phyloP scores from a whole-genome alignment of 23 tunicate species.

The Styela plicata region DNA sequence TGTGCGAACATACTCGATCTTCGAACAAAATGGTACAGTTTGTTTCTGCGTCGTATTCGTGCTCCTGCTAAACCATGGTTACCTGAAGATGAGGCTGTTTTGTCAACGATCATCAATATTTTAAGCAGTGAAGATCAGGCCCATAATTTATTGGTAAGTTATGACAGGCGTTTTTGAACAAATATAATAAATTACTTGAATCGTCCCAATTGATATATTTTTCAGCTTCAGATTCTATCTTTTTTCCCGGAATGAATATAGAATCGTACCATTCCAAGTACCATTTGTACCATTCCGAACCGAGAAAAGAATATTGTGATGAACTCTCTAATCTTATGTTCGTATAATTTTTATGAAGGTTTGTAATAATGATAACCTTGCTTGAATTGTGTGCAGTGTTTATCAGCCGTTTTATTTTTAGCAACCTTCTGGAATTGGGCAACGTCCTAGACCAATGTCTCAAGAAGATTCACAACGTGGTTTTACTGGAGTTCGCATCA shows the following conservation, averaged over 20 bases:
- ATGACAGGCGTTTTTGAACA: too few species aligned
- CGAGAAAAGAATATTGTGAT: too few species aligned
- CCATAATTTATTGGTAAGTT: conserved; percentile 30
- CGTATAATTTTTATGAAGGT: too few species aligned
- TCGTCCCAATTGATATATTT: too few species aligned
- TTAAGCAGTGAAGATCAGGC: conserved; percentile 82
- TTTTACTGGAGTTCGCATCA: conserved; percentile 13
- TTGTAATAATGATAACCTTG: too few species aligned
- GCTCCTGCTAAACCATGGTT: conserved; percentile 82
- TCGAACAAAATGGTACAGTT: conserved; percentile 86
- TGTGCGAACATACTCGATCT: conserved; percentile 59
- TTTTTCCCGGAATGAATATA: too few species aligned
- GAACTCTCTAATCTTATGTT: too few species aligned
- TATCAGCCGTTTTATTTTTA: conserved; percentile 14
- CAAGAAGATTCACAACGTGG: conserved; percentile 50
- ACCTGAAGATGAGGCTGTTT: conserved; percentile 78
- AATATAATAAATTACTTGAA: too few species aligned
- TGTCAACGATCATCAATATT: conserved; percentile 77
- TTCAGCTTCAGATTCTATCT: too few species aligned
- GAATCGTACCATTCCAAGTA: too few species aligned
- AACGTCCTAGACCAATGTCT: conserved; percentile 62
- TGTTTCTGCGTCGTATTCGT: conserved; percentile 67
- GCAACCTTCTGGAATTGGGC: conserved; percentile 97
- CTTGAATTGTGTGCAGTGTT: too few species aligned
- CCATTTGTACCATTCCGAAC: too few species aligned